Conservation (phyloP, 2,113 vertebrate species). For the Xiphorhynchus elegans region DNA sequence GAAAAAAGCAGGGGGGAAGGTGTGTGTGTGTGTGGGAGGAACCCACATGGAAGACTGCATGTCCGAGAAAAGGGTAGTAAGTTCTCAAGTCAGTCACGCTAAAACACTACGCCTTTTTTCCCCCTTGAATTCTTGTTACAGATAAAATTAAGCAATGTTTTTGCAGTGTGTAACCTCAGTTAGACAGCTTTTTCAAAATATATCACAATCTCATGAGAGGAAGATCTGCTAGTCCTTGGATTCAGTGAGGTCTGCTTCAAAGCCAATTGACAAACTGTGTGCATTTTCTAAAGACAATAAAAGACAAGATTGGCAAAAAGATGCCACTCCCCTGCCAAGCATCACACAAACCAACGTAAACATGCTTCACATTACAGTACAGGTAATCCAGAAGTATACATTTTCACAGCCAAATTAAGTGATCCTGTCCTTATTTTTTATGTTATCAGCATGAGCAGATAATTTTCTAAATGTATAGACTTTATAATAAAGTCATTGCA, state of each 20-base stretch:
- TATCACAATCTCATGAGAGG: background rate
- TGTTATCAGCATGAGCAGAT: background rate
- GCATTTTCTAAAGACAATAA: background rate
- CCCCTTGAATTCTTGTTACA: background rate
- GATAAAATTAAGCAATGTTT: background rate
- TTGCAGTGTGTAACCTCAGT: background rate
- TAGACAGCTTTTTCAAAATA: background rate
- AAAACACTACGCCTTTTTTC: background rate
- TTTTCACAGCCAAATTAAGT: background rate
- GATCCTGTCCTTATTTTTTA: background rate
- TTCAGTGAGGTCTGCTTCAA: background rate
- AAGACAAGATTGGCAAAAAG: background rate
- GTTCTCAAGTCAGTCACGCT: background rate
- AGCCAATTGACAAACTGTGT: background rate
- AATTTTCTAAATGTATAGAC: background rate
- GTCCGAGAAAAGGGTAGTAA: background rate
- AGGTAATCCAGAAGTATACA: background rate
- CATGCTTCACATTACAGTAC: background rate
- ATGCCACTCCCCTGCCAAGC: background rate
- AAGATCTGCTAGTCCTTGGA: background rate
- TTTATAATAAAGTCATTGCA: background rate
- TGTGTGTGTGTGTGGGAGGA: too few relatives aligned
- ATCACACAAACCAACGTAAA: background rate
- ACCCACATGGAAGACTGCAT: accelerated
- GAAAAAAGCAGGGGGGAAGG: accelerated